These are phyloP conservation scores for Theonella swinhoei DNA, from an alignment of 37 sponge, comb jelly and placozoan species.

Conservation along the genomic window DNA sequence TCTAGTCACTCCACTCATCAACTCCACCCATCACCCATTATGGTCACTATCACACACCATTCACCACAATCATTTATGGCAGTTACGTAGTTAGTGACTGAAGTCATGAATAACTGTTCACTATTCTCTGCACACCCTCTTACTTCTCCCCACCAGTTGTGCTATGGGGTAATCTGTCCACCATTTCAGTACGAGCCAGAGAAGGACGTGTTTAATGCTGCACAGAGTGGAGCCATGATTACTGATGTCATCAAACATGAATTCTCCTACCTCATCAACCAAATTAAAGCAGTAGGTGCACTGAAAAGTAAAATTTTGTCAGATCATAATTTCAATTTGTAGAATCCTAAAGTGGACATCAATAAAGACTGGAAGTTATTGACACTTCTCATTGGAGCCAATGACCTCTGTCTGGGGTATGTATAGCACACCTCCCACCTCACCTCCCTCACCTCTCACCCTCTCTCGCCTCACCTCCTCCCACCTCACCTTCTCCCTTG, in stretches of 20 bases:
- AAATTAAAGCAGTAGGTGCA: conserved; percentile 44
- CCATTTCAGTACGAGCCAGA: conserved; percentile 72
- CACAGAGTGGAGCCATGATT: conserved; percentile 87
- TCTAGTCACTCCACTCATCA: no score
- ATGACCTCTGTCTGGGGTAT: conserved; percentile 82
- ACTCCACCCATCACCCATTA: no score
- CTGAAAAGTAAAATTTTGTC: neutral
- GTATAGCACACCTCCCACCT: no score
- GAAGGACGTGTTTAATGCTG: conserved; percentile 83
- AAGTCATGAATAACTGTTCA: no score
- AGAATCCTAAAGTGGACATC: conserved; percentile 73
- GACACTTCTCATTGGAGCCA: conserved; percentile 77
- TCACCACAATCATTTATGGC: no score
- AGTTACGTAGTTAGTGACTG: no score
- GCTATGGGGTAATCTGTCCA: conserved; percentile 73
- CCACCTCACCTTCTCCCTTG: neutral
- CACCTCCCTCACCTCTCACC: no score
- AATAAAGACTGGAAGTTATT: conserved; percentile 85
- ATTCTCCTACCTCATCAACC: conserved; percentile 54
- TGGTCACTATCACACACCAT: no score
- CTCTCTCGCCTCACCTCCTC: no score
- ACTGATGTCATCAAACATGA: conserved; percentile 70
- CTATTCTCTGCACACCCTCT: no score
- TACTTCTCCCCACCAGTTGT: conserved; percentile 55
- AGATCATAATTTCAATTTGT: neutral